phyloP scores from a whole-genome alignment of 2,797 vertebrate species.

The Morelia viridis region DNA sequence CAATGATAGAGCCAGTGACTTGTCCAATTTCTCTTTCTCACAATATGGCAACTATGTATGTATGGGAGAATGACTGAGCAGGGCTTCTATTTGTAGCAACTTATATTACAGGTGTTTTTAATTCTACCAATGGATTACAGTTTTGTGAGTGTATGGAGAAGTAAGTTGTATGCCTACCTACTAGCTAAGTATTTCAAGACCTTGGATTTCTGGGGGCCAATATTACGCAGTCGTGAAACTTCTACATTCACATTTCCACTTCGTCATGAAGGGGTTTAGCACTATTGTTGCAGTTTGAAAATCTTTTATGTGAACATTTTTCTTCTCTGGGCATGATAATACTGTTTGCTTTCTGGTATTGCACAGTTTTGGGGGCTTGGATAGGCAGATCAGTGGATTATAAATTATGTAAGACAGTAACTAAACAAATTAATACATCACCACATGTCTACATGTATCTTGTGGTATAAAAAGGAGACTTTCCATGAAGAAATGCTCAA shows the following conservation, averaged over 20 bases:
- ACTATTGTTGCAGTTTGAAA: background rate
- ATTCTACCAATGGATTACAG: background rate
- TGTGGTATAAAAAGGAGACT: accelerated
- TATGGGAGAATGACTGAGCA: background rate
- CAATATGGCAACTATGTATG: background rate
- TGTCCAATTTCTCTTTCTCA: background rate
- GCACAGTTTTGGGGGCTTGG: background rate
- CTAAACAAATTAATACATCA: background rate
- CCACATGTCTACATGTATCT: background rate
- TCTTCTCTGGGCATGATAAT: background rate
- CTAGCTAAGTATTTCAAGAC: background rate
- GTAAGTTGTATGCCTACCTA: background rate
- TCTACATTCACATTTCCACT: background rate
- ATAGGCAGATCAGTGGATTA: background rate
- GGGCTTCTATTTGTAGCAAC: background rate
- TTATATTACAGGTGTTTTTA: background rate
- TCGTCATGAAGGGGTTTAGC: background rate
- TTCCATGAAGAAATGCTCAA: background rate
- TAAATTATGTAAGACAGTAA: background rate
- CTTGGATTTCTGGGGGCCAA: background rate
- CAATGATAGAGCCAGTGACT: background rate
- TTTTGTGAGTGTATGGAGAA: background rate
- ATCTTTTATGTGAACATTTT: background rate
- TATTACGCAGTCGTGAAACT: background rate
- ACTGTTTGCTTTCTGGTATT: background rate